phyloP scores from a whole-genome alignment of 2,888 invertebrate species.

The Eristalis tenax region DNA sequence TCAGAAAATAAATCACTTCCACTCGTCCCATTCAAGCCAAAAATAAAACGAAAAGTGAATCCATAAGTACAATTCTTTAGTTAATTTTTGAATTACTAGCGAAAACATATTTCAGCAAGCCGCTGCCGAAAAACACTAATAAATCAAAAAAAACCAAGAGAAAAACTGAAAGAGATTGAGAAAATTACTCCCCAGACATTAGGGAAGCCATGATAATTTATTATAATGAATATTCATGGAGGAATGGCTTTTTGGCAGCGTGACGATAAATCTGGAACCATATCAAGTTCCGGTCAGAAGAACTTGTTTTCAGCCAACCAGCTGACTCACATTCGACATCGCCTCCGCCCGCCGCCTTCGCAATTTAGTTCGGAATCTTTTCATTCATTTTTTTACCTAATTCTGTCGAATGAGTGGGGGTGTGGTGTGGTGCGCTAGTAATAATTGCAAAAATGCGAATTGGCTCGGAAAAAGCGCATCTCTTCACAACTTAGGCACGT shows the following conservation, averaged over 20 bases:
- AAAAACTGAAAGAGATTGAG: constrained; percentile 13
- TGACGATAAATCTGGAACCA: constrained; percentile 69
- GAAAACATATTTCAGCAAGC: constrained; percentile 40
- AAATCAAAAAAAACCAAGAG: constrained; percentile 13
- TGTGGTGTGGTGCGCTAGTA: not conserved
- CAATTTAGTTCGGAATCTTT: constrained; percentile 11
- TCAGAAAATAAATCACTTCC: constrained; percentile 18
- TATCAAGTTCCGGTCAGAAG: constrained; percentile 60
- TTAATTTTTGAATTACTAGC: constrained; percentile 49
- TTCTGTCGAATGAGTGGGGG: not conserved
- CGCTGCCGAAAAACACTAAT: constrained; percentile 32
- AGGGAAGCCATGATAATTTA: constrained; percentile 57
- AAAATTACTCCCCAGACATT: constrained; percentile 51
- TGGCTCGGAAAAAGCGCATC: constrained; percentile 32
- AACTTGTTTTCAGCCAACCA: constrained; percentile 11
- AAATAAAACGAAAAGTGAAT: constrained; percentile 7
- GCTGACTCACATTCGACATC: constrained; percentile 24
- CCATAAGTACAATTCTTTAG: constrained; percentile 29
- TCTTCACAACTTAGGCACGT: not conserved
- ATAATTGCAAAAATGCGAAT: constrained; percentile 51
- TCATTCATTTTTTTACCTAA: not conserved
- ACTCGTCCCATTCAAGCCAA: not conserved
- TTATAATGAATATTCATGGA: constrained; percentile 71
- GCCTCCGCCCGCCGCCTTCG: constrained; percentile 8
- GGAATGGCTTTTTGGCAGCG: constrained; percentile 66